A percentile compares a stretch with the other conserved stretches of the same genome.
Evolutionary conservation across 2,888 invertebrate genomes (phyloP).

Genomic region (Proisotoma minuta): DNA sequence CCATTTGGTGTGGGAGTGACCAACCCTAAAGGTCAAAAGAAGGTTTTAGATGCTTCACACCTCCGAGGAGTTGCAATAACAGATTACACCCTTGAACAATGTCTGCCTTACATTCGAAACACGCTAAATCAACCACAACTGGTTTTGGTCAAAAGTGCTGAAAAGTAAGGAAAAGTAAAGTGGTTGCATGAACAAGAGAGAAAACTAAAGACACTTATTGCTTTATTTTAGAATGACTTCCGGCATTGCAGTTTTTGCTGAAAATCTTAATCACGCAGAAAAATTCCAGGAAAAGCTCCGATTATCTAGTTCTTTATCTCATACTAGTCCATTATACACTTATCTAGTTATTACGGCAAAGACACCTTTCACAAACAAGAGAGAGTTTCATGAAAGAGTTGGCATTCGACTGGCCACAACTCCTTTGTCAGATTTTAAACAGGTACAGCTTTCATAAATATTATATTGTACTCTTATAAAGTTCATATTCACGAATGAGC

Average conservation of each 20-base stretch:
- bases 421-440: constrained; percentile 13
- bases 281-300: constrained; percentile 16
- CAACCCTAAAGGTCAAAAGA: constrained; percentile 1
- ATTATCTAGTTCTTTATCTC: constrained; percentile 12
- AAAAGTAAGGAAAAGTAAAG: constrained; percentile 24
- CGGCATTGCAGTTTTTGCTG: constrained; percentile 37
- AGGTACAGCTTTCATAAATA: constrained; percentile 6
- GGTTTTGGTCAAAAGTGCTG: constrained; percentile 25
- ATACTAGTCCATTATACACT: constrained; percentile 17
- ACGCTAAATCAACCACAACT: constrained; percentile 28
- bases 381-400: constrained; percentile 13
- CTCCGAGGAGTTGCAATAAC: constrained; percentile 18
- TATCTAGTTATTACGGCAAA: constrained; percentile 19
- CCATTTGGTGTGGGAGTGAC: constrained; percentile 40
- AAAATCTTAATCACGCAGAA: constrained; percentile 18
- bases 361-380: constrained; percentile 14
- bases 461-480: constrained; percentile 1
- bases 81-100: constrained; percentile 31
- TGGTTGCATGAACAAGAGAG: neutral
- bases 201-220: neutral
- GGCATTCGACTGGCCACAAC: constrained; percentile 17
- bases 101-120: constrained; percentile 27
- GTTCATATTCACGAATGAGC: neutral
- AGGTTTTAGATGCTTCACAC: constrained; percentile 15
- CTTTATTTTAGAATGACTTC: constrained; percentile 31